Percentiles rank a stretch among this genome's conserved stretches.
Evolutionary conservation across 30 jellyfish, hydroid and myxozoan species (phyloP).

Genomic region (Mastigias papua): DNA sequence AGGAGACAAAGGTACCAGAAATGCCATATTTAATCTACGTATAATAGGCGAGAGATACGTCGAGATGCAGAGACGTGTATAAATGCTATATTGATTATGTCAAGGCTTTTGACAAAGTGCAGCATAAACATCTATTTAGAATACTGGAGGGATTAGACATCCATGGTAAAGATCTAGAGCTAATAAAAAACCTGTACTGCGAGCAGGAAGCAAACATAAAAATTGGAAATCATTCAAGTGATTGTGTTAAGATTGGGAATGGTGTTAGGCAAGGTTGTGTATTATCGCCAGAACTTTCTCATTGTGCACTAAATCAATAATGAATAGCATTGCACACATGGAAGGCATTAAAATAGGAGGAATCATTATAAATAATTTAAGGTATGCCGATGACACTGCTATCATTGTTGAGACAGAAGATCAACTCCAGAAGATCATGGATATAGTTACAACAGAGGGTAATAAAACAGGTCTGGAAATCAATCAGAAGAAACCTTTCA

Average conservation of each 20-base stretch:
- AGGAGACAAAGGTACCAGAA: conserved; percentile 19
- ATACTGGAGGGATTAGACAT: conserved; percentile 35
- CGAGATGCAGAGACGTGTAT: conserved; percentile 19
- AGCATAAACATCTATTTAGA: conserved; percentile 31
- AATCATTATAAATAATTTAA: conserved; percentile 24
- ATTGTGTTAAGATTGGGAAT: conserved; percentile 17
- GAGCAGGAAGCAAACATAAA: conserved; percentile 45
- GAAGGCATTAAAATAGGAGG: conserved; percentile 35
- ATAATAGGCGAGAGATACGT: conserved; percentile 7
- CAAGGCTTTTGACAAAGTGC: conserved; percentile 57
- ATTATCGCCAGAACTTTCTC: conserved; percentile 6
- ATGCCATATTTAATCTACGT: conserved; percentile 2
- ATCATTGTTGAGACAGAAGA: conserved; percentile 38
- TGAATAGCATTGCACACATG: background rate
- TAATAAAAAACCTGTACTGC: conserved; percentile 51
- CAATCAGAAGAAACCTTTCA: conserved; percentile 2
- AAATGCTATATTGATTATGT: conserved; percentile 49
- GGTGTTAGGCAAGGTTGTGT: conserved; percentile 26
- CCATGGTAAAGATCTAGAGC: conserved; percentile 28
- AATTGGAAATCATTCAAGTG: conserved; percentile 25
- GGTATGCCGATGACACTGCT: conserved; percentile 67
- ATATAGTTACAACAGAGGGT: conserved; percentile 24
- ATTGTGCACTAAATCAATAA: background rate
- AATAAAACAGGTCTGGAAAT: conserved; percentile 13
- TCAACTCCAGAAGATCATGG: conserved; percentile 28